Base-by-base conservation (phyloP, 64 coral and sea anemone species). In the Dendrophyllia cribrosa region DNA sequence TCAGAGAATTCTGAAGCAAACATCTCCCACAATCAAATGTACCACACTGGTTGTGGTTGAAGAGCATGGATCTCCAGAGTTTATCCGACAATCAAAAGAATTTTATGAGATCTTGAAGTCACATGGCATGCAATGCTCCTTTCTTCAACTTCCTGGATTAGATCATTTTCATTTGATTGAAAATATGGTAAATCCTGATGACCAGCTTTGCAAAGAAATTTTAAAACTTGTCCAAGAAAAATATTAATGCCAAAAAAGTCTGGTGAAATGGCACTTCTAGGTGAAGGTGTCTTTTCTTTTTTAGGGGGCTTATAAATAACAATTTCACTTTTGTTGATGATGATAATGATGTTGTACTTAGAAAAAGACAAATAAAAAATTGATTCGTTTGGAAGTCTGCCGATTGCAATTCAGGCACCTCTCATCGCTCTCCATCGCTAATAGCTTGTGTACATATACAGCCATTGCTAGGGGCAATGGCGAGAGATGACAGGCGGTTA, bases 111-210 rank as follows among this genome's bases (percentile, higher is more conserved):
- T 67, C 67, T 45, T 94, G 59, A 67, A 94, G 7, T 43, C 49
- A 61, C 72, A 84, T 89, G 87, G 59, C 2, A 66, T 94, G n/a
- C 59, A 43, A 22, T 74, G 20, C 82, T 65, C 66, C n/a, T 62
- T 94, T 56, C 45, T 89, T 6, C 6, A 45, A 19, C 2, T 94
- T 66, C 87, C 92, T 23, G 44, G 73, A 43, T 43, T 58, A 7
- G 92, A 94, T 70, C 92, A 94, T 59, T 94, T 94, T 12, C 48
- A 75, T 62, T 16, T 84, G 23, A 72, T 89, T 67, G 92, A 94
- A 83, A 82, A 94, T 17, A 60, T 94, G 58, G 25, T 76, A 5
- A 83, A 74, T 24, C 52, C 86, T 17, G 86, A 76, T 6, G 72
- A 64, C 25, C 7, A 6, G 45, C 59, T 94, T 3, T 58, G 50